Base-by-base conservation (phyloP, 2,113 vertebrate genomes). In the Pachyramphus minor region DNA sequence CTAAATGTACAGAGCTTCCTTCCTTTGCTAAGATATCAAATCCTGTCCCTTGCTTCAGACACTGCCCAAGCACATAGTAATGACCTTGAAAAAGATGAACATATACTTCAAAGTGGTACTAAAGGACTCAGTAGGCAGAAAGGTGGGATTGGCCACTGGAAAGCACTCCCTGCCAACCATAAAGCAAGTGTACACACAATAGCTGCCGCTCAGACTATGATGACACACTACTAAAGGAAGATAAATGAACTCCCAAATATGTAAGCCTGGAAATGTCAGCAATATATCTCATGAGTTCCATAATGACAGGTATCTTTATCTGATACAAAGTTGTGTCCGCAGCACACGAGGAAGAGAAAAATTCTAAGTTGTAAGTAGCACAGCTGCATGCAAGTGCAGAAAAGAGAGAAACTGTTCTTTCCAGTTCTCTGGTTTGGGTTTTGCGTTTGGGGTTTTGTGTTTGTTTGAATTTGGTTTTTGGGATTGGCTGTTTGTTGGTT, bases 201-300 rank as follows among this genome's bases (percentile, higher is more conserved):
- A 82, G 84, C 90, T 33, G 16, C 87, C 75, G 82, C 90, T 95
- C 72, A 85, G 95, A 94, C 92, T 24, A 66, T 52, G 84, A 90
- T 97, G 96, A 96, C 96, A 97, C 33, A 8, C 76, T 93, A 87
- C 82, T 72, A 95, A 97, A 96, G 88, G 81, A 97, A 98, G 97
- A 98, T 91, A 95, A 97, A 98, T 97, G 66, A 27, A 82, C 69
- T 95, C 45, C 39, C 84, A 97, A 86, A 94, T 79, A 95, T n/a
- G 58, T 60, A 83, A 84, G 89, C 53, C 80, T 95, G 49, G 60
- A 96, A 93, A 95, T 71, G 66, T 63, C 58, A 95, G 56, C 59
- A 93, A 53, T 96, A 75, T 84, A 92, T 95, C 87, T 97, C 74
- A n/a, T 71, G 76, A 78, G 41, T 92, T 96, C 71, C 84, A 33